phyloP scores from a whole-genome alignment of 2,797 vertebrate genomes.

The Nasua narica region DNA sequence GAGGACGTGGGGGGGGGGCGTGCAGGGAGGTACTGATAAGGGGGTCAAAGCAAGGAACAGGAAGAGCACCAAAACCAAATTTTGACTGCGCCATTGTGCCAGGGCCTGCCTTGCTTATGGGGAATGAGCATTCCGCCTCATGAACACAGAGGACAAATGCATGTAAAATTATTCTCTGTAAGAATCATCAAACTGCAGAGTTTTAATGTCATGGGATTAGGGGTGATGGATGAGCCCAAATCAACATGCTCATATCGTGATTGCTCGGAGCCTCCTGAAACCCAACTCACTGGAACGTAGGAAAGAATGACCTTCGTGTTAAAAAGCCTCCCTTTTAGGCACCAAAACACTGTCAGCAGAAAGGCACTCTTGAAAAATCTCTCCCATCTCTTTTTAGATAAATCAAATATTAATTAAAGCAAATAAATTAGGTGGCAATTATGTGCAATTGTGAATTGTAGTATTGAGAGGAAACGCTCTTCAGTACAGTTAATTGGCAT shows the following conservation, averaged over 20 bases:
- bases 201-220: background rate
- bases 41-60: background rate
- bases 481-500: slow-evolving; percentile 69
- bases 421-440: slow-evolving; percentile 79
- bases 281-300: slow-evolving; percentile 75
- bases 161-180: background rate
- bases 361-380: slow-evolving; percentile 73
- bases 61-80: background rate
- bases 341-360: slow-evolving; percentile 69
- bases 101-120: background rate
- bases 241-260: slow-evolving; percentile 63
- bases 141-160: background rate
- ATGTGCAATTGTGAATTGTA: slow-evolving; percentile 67
- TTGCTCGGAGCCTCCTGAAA: slow-evolving; percentile 75
- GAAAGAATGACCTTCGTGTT: slow-evolving; percentile 73
- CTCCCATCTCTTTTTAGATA: slow-evolving; percentile 62
- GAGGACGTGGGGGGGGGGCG: background rate
- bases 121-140: background rate
- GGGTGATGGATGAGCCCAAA: slow-evolving; percentile 52
- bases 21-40: background rate
- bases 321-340: slow-evolving; percentile 72
- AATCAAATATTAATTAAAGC: slow-evolving; percentile 77
- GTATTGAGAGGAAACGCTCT: slow-evolving; percentile 74
- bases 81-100: background rate
- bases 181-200: background rate